Conservation (phyloP, 1,140 invertebrate genomes). For the Saccostrea cuccullata region DNA sequence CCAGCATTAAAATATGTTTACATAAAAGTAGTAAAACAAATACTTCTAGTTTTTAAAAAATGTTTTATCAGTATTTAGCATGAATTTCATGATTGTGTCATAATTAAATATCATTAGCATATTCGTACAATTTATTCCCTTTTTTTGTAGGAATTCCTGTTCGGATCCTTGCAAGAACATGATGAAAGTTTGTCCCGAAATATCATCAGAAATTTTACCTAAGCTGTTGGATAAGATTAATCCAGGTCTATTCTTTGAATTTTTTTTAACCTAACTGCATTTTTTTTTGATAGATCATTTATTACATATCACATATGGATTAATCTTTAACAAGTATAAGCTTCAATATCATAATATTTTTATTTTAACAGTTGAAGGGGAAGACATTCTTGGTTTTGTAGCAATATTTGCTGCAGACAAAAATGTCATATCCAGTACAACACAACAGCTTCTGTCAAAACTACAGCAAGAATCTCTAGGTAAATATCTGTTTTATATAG, state of each 20-base stretch:
- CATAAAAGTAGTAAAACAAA: too few relatives aligned
- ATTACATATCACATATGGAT: too few relatives aligned
- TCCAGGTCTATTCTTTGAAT: not conserved
- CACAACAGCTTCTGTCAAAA: not conserved
- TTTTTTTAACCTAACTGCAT: too few relatives aligned
- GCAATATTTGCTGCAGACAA: not conserved
- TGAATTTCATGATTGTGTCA: too few relatives aligned
- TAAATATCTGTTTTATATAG: not conserved
- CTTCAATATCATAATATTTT: not conserved
- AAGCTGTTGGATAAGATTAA: slow-evolving; percentile 24
- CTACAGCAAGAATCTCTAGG: slow-evolving; percentile 23
- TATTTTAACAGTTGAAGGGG: not conserved
- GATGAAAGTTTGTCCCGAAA: not conserved
- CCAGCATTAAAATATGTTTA: too few relatives aligned
- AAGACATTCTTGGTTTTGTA: not conserved
- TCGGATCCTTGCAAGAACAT: slow-evolving; percentile 33
- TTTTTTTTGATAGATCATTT: too few relatives aligned
- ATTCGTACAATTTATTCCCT: not conserved
- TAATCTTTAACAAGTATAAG: too few relatives aligned
- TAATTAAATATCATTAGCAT: not conserved
- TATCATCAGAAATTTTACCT: slow-evolving; percentile 24
- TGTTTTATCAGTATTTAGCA: too few relatives aligned
- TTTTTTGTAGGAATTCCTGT: slow-evolving; percentile 38
- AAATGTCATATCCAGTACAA: not conserved
- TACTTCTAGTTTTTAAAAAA: too few relatives aligned